phyloP scores from a whole-genome alignment of 2,888 invertebrate species.

The Acheta domesticus region DNA sequence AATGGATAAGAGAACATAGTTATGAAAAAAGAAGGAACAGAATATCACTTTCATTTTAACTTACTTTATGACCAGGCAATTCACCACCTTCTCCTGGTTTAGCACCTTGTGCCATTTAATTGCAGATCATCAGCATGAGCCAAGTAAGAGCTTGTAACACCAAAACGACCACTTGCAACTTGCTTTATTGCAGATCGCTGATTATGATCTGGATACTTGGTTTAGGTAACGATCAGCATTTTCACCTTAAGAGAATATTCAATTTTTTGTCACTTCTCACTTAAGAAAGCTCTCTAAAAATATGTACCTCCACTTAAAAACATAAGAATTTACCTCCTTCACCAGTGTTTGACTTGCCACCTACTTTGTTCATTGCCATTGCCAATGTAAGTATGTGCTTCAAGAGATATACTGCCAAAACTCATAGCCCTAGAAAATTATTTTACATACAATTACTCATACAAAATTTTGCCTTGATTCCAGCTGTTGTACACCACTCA shows the following conservation, averaged over 20 bases:
- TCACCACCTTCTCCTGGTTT: conserved; percentile 99
- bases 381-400: conserved; percentile 94
- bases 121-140: conserved; percentile 98
- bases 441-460: not conserved
- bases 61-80: conserved; percentile 76
- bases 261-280: not conserved
- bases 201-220: conserved; percentile 75
- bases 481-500: too few relatives aligned
- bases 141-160: conserved; percentile 94
- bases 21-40: not conserved
- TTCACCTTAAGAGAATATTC: conserved; percentile 47
- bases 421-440: conserved; percentile 76
- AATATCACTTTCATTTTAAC: conserved; percentile 12
- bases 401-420: conserved; percentile 93
- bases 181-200: conserved; percentile 95
- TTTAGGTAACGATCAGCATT: conserved; percentile 66
- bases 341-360: conserved; percentile 98
- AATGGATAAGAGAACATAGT: not conserved
- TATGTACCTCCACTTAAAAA: not conserved
- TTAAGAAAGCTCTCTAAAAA: conserved; percentile 42
- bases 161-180: conserved; percentile 97
- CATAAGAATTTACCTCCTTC: conserved; percentile 70
- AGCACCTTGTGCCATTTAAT: conserved; percentile 99
- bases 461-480: not conserved
- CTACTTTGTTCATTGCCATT: conserved; percentile 94